Evolutionary conservation across 2,113 vertebrate genomes (phyloP).

Genomic region (Microtus ochrogaster): DNA sequence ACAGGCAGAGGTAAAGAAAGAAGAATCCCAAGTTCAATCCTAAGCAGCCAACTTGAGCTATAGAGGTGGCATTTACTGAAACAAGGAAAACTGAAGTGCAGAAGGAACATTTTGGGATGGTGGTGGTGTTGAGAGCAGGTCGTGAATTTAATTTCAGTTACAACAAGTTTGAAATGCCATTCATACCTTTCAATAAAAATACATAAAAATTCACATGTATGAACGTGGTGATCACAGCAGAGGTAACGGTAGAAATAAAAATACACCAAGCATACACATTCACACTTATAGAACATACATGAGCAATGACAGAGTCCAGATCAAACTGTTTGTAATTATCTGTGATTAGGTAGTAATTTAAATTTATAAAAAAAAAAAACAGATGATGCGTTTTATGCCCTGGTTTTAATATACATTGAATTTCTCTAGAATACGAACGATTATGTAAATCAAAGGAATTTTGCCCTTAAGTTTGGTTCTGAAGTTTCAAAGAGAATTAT

Average conservation of each 20-base stretch:
- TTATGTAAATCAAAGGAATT: slow-evolving; percentile 66
- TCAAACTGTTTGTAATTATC: slow-evolving; percentile 44
- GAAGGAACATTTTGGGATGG: neutral
- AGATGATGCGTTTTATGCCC: neutral
- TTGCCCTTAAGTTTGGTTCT: slow-evolving; percentile 16
- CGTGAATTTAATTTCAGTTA: neutral
- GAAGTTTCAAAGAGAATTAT: slow-evolving; percentile 51
- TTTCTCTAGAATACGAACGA: slow-evolving; percentile 51
- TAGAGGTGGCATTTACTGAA: neutral
- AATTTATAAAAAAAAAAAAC: slow-evolving; percentile 22
- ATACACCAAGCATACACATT: neutral
- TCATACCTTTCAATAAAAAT: neutral
- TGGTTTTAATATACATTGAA: slow-evolving; percentile 47
- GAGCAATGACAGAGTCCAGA: neutral
- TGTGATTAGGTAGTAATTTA: slow-evolving; percentile 48
- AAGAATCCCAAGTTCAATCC: neutral
- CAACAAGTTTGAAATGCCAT: neutral
- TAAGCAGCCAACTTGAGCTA: neutral
- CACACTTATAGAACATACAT: neutral
- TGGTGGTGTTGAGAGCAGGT: too few relatives aligned
- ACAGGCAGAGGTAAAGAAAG: neutral
- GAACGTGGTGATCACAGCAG: neutral
- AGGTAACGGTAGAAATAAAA: neutral
- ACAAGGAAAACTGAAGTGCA: neutral
- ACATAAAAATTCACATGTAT: neutral